Conservation (phyloP, 2,888 invertebrate species). For the Xylota sylvarum region DNA sequence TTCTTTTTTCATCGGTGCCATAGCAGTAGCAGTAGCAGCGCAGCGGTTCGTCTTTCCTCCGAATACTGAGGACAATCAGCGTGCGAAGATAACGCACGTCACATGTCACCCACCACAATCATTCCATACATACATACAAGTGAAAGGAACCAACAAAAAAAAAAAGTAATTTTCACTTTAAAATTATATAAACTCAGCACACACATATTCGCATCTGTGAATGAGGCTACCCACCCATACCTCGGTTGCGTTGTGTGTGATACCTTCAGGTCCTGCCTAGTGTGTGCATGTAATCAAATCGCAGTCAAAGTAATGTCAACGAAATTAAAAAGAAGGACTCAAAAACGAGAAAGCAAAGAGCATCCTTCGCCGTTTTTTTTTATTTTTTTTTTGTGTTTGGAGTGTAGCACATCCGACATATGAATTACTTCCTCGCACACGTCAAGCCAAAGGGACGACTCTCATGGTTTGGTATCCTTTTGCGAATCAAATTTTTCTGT, state of each 20-base stretch:
- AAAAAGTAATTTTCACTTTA: constrained; percentile 62
- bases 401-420: constrained; percentile 45
- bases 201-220: constrained; percentile 5
- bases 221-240: constrained; percentile 31
- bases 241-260: constrained; percentile 45
- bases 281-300: constrained; percentile 70
- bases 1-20: constrained; percentile 31
- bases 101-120: constrained; percentile 62
- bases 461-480: constrained; percentile 53
- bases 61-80: constrained; percentile 49
- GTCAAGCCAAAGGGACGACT: constrained; percentile 58
- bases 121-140: constrained; percentile 2
- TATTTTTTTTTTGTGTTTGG: constrained; percentile 21
- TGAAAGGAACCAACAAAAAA: constrained; percentile 59
- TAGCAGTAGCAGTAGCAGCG: too few species aligned
- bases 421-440: constrained; percentile 72
- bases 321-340: constrained; percentile 68
- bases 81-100: constrained; percentile 76
- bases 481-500: constrained; percentile 39
- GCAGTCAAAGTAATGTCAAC: constrained; percentile 77
- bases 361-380: constrained; percentile 53
- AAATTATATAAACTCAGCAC: constrained; percentile 50
- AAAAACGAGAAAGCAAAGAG: constrained; percentile 59
- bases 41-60: constrained; percentile 34
- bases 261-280: constrained; percentile 69